Evolutionary conservation across 2,797 vertebrate genomes (phyloP), one percentile per base, ranked within the genome.

Genomic region (Ctenosaura bakeri): DNA sequence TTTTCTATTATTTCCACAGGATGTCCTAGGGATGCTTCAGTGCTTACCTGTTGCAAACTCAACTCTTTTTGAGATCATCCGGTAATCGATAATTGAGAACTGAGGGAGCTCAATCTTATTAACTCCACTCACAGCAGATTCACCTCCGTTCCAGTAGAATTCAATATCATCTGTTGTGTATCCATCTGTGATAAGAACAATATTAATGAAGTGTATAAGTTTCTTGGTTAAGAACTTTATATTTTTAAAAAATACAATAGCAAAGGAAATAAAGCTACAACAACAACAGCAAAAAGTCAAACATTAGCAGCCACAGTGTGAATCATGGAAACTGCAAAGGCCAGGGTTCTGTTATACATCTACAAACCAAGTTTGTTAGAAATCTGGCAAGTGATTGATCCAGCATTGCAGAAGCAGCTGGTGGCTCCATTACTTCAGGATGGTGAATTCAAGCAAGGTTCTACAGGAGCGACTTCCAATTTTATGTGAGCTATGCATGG

Each of bases 81-180:
- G 98, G 96, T 99, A 99, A 96, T 99, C 98, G 69, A 99, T 97
- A 12, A 99, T 98, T 90, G 98, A 98, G 96, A 99, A 99, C 92
- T 99, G 98, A 20, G 99, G 99, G 92, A 99, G 97, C 90, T 99
- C 98, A 0, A 99, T 99, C 96, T 99, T 99, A 94, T 97, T 98
- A 90, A 99, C 98, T 85, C 98, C 98, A 0, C 98, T 99, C 92
- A 99, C 98, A 16, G 98, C 98, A 10, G 97, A 97, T 66, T 98
- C 97, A 89, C 97, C 97, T 95, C 98, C 98, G 87, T 98, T 98
- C 99, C 99, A 99, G 94, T 99, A 99, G 96, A 99, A 99, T 95
- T 99, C 98, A 80, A 99, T 99, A 97, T 99, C 99, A 86, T 99
- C 98, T 4, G 98, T 99, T 91, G 99, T 99, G 94, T 99, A 99